Base-by-base conservation (phyloP, 2,888 invertebrate genomes). In the Aleiodes testaceus region DNA sequence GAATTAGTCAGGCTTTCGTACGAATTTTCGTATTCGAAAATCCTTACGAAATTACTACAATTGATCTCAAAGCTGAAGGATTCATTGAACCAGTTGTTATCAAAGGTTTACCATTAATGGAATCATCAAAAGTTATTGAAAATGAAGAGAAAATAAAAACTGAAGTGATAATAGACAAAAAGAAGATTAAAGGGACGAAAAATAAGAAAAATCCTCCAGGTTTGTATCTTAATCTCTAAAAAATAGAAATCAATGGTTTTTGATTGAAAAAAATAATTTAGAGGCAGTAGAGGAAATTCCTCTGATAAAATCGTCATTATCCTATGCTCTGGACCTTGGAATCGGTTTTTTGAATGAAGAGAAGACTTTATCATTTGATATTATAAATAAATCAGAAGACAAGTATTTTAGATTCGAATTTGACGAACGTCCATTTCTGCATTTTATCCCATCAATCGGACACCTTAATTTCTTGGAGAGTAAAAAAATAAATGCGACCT, bases 41-140 rank as follows among this genome's bases (percentile, higher is more conserved):
- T 85, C 91, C 91, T 53, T 91, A 89, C 77, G 91, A 91, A 76
- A 88, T 88, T 71, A 82, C 88, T n/a, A 85, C 84, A 36, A 81
- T 91, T n/a, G 83, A 87, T 14, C 75, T 89, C 18, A 84, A 85
- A 1, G 90, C 88, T 0, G 88, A 89, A 74, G 88, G 89, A 20
- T 90, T 88, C 75, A 78, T 81, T 52, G 89, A 89, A 79, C 87
- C 88, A 66, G 82, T 91, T 49, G 87, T 89, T 1, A 74, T 91
- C 7, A 88, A 89, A 59, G 82, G 82, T 45, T 73, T 88, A 16
- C 79, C 78, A n/a, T 66, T 79, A 7, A 42, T 72, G 2, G 77
- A 81, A 1, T 49, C 14, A 47, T 30, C 20, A 4, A 72, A 55
- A 63, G 5, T 26, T 9, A 45, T 42, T n/a, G 20, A 22, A 9